Base-by-base conservation (phyloP, 1,140 invertebrate species). In the Bathynomus jamesi region DNA sequence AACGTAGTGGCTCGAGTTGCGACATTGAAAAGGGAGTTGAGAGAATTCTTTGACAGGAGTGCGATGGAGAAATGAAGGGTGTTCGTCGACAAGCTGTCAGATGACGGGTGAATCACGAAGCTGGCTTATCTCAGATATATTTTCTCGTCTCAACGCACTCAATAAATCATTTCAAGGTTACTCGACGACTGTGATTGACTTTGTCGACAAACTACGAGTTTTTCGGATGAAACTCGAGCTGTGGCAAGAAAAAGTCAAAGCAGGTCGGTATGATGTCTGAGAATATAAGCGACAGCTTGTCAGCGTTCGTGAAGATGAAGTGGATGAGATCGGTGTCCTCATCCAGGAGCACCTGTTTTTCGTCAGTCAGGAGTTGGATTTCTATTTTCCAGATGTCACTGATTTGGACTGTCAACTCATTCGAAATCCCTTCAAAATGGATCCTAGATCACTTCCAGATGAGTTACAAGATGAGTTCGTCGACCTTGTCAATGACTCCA, bases 111-210 rank as follows among this genome's bases (percentile, higher is more conserved):
- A 31, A 65, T 28, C 4, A 31, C 27, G 40, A 65, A n/a, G 64
- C 40, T 65, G 27, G 64, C 64, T 32, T 65, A 65, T 32, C 64
- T 65, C 64, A 65, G 64, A 65, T 32, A 65, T 65, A 31, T 65
- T 65, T 65, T 28, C 29, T 31, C 11, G 29, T 28, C 28, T 65
- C 27, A 65, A 65, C 27, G 29, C n/a, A 28, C 40, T 65, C 30
- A 65, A 28, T 32, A 31, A 31, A 32, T 65, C 64, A 32, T 65
- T 65, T 32, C 64, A 65, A 25, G 27, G 64, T 28, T n/a, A 28
- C 13, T 28, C n/a, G 21, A 31, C 29, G 17, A 65, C 28, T 65
- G 64, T 28, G 29, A 65, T 32, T 24, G 64, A 29, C 29, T 65
- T 65, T 21, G 40, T 29, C 28, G 25, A 28, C 10, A 65, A 65